These are phyloP conservation scores for Notamacropus eugenii DNA, from an alignment of 2,797 vertebrate genomes.

Conservation along the genomic window DNA sequence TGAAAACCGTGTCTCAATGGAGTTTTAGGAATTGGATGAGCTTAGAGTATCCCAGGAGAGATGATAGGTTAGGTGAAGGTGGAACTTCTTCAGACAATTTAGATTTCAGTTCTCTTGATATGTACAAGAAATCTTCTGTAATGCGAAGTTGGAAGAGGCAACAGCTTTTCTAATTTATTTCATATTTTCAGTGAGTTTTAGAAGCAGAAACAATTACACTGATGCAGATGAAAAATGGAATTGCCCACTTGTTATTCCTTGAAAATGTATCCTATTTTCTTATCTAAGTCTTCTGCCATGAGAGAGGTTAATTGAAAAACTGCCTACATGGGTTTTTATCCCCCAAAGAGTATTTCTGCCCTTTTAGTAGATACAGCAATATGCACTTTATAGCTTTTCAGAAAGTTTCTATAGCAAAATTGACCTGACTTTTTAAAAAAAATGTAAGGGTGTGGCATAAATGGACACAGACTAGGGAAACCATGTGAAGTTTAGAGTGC, in stretches of 20 bases:
- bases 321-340: not conserved
- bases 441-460: not conserved
- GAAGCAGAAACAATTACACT: slow-evolving; percentile 12
- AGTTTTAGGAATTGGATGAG: not conserved
- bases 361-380: not conserved
- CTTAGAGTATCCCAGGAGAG: not conserved
- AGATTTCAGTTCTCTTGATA: not conserved
- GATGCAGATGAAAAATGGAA: not conserved
- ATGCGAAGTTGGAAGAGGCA: not conserved
- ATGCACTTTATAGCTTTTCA: slow-evolving; percentile 23
- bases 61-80: not conserved
- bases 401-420: not conserved
- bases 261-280: not conserved
- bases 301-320: slow-evolving; percentile 46
- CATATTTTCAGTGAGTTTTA: slow-evolving; percentile 4
- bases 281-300: not conserved
- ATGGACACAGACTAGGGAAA: slow-evolving; percentile 48
- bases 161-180: not conserved
- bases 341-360: not conserved
- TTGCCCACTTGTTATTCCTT: slow-evolving; percentile 16
- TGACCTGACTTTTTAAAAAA: not conserved
- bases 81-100: too few species aligned
- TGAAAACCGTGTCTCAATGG: not conserved
- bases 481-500: not conserved
- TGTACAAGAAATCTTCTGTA: not conserved